Base-by-base conservation (phyloP, 2,113 vertebrate species). In the Typhlomys cinereus region DNA sequence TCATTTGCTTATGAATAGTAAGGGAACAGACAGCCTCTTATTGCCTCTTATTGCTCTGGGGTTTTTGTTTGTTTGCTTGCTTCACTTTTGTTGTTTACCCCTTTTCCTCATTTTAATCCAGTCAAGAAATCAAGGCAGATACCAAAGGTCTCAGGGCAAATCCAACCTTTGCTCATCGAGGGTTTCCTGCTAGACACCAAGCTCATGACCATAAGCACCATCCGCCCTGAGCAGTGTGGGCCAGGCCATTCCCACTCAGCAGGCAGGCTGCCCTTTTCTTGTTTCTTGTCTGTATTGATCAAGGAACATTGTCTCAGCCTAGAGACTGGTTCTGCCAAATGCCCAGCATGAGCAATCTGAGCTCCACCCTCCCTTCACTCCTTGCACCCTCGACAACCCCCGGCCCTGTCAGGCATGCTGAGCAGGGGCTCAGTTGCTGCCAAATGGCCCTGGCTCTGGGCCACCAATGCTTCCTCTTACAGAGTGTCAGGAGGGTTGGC, bases 351-450 rank as follows among this genome's bases (percentile, higher is more conserved):
- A 89, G 67, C 71, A 91, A 95, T 59, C 79, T 78, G 96, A 95
- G 83, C 70, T 92, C 94, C 95, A 5, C 95, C 91, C 71, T 91
- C 75, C 36, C 62, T 71, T 80, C 82, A 50, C 71, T 92, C 71
- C 71, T 46, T 48, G 41, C 3, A 20, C 80, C 71, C 87, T 92
- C 80, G 0, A 74, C 94, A 93, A 94, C 94, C 94, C 85, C 94
- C 93, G 89, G 89, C 91, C 91, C 82, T 96, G 95, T 96, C 95
- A 93, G 89, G 79, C 96, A 61, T 89, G 96, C 95, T 95, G 96
- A 80, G 96, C 39, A 5, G 85, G 78, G 48, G 69, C 75, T 66
- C 44, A 1, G 69, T 69, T 66, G 92, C 81, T 95, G 96, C 96
- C 96, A 96, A 94, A 91, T 91, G 94, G 66, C 70, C 71, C 92